These are phyloP conservation scores for Abscondita cerata DNA, from an alignment of 2,888 invertebrate species.

Conservation along the genomic window DNA sequence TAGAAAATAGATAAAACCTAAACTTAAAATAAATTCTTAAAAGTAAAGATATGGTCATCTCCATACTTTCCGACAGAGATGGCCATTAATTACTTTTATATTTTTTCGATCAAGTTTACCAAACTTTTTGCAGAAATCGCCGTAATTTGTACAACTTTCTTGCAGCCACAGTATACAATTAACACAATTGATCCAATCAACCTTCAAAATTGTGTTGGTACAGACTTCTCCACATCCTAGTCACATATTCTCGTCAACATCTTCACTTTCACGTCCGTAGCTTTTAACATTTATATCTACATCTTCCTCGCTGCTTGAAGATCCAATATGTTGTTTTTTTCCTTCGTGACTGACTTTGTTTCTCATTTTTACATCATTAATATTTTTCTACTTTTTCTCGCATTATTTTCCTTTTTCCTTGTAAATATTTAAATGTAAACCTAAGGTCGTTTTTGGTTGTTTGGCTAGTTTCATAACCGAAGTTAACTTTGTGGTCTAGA, in stretches of 20 bases:
- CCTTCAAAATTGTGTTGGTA: neutral
- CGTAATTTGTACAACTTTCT: too few relatives aligned
- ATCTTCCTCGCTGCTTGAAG: conserved; percentile 5
- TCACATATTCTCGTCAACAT: neutral
- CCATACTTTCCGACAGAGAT: too few relatives aligned
- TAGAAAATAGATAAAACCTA: too few relatives aligned
- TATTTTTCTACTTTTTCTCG: neutral
- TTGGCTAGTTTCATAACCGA: neutral
- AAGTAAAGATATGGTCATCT: too few relatives aligned
- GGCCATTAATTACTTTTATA: too few relatives aligned
- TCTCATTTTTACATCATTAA: neutral
- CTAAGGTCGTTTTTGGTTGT: neutral
- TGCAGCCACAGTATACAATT: too few relatives aligned
- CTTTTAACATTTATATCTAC: neutral
- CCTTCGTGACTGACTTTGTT: neutral
- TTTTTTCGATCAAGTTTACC: too few relatives aligned
- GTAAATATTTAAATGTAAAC: neutral
- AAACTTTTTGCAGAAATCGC: too few relatives aligned
- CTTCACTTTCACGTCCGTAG: neutral
- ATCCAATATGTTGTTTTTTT: neutral
- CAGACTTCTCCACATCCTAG: neutral
- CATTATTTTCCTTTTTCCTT: neutral
- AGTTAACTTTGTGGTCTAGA: too few relatives aligned
- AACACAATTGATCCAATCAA: neutral
- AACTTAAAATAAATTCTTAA: too few relatives aligned